Evolutionary conservation across 2,888 invertebrate species (phyloP), one percentile per base, ranked within the genome.

Genomic region (Pediacus dermestoides): DNA sequence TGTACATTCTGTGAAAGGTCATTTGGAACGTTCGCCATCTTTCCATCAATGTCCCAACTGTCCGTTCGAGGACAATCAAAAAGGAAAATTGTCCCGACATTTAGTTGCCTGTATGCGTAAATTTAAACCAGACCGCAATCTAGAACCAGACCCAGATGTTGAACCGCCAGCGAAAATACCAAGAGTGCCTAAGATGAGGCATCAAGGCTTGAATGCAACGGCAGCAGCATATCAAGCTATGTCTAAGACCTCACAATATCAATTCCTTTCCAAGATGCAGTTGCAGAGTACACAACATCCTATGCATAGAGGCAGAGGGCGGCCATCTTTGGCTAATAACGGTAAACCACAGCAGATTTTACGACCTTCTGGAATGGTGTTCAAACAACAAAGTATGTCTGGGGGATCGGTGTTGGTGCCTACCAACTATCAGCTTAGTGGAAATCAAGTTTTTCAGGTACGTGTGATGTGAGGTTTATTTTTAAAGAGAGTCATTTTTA

Each of bases 131-230:
- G 90, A 90, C 49, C 72, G 80, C 28, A 94, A 95, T 70, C 74
- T 88, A 55, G 82, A 86, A 51, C 92, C 93, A 3, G 88, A 92
- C 0, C 71, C 81, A 1, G 92, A 92, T 61, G 92, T 90, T 88
- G 92, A 92, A 61, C 91, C 91, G 1, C 93, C 93, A 1, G 92
- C 92, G 2, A 92, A 93, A 70, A 90, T 92, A 70, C 89, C 91
- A 44, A 80, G 86, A 71, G 76, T 85, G 58, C 68, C 69, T 36
- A 62, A 69, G 42, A 63, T 69, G 61, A 61, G 70, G 44, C 68
- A 66, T 38, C 59, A 60, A 16, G 66, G 61, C 11, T 42, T 63
- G 34, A 63, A 58, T 33, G 60, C 60, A 50, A 66, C 74, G 2
- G 73, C 70, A 32, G 66, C 73, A 2, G 73, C 70, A 15, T 66